Evolutionary conservation across 2,797 vertebrate genomes (phyloP), one percentile per base, ranked within the genome.

Genomic region (Uromys caudimaculatus): DNA sequence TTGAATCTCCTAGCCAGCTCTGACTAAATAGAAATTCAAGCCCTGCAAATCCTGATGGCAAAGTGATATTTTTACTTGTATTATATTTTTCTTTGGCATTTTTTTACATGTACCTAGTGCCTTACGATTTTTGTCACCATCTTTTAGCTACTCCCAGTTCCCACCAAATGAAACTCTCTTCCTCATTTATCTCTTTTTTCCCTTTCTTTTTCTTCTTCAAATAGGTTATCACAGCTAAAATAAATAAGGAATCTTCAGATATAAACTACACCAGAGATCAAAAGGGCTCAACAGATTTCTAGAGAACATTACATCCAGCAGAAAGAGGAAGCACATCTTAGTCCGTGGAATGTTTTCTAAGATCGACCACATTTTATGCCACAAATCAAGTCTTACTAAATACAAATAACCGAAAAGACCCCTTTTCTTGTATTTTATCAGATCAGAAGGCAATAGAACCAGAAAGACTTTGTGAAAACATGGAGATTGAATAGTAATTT

Each of bases 11-110:
- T 77, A 94, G 96, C 97, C 97, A 98, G 50, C 94, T 92, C 97
- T 96, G 91, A 98, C 75, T 97, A 98, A 97, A 97, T 97, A 94
- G 97, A 97, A 98, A 97, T 81, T 94, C 47, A 95, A 96, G 96
- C 79, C 3, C 93, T 71, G 35, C 56, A 95, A 91, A 96, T 97
- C 95, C 95, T 95, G 71, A 94, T 95, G 58, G 58, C 96, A 21
- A 91, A 47, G 85, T 82, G 90, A 97, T 97, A 50, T 87, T 56
- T 94, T 69, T 50, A 60, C 47, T n/a, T 96, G 47, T 27, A 97
- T 67, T 93, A 35, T 81, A n/a, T 64, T 95, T 95, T 78, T 81
- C 71, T 71, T 73, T 38, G 38, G 38, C 19, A 69, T 7, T n/a
- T n/a, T 64, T 71, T 11, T n/a, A n/a, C 35, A 38, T 71, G 35